Evolutionary conservation across 2,888 invertebrate genomes (phyloP), one percentile per base, ranked within the genome.

Genomic region (Pachliopta kotzebuea): DNA sequence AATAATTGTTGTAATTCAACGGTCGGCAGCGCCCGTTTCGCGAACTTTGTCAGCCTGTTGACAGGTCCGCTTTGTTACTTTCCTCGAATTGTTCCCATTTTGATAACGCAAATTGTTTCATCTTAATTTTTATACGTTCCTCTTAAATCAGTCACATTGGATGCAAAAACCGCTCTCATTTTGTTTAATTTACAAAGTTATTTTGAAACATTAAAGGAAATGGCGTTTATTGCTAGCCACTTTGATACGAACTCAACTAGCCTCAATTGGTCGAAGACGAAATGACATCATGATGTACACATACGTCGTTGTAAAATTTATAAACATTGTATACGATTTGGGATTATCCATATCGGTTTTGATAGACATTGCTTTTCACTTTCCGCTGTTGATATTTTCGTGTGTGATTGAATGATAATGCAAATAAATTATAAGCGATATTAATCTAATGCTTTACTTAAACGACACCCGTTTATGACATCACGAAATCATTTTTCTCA

Each of bases 211-310:
- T 23, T 4, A 54, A 54, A 26, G 24, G 26, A 54, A 49, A 49
- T 49, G 49, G 54, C 24, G 26, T 58, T 54, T 54, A 58, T 45
- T 63, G 52, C 52, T 53, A 45, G 42, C 52, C 53, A 58, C 45
- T 59, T 60, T 56, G 24, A 58, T 49, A 55, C 58, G 49, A 59
- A 60, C 45, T 59, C 49, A 45, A 60, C 60, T 65, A 37, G 54
- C 68, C 69, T 74, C 71, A 72, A 73, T 72, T 75, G 72, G 71
- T 63, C 62, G 62, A 52, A 68, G 52, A 68, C 61, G 61, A 52
- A 74, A 76, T 76, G 76, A 76, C 76, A 76, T 76, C 76, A 76
- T 72, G 67, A 37, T 65, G 49, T 54, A 55, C 53, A 57, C 65
- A 58, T 65, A 65, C 49, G 62, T 62, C 20, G 29, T 50, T 42